Conservation (phyloP, 2,797 vertebrate genomes). For the Eospalax fontanierii region DNA sequence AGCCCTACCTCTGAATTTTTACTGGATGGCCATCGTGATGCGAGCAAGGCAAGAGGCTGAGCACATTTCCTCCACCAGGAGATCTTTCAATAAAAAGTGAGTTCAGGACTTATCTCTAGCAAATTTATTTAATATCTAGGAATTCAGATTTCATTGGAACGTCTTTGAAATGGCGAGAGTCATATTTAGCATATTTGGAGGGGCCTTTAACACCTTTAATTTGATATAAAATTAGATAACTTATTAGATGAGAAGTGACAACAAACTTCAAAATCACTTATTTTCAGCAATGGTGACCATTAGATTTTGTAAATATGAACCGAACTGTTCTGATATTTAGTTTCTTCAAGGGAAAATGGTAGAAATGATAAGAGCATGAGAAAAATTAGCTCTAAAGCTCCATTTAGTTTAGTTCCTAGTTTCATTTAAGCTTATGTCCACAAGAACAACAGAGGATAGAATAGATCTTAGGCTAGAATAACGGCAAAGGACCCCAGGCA, state of each 20-base stretch:
- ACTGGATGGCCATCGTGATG: neutral
- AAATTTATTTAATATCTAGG: neutral
- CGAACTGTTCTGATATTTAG: slow-evolving; percentile 18
- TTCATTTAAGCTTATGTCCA: slow-evolving; percentile 23
- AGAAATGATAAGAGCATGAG: slow-evolving; percentile 2
- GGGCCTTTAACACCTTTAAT: neutral
- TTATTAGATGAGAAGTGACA: neutral
- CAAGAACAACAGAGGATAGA: neutral
- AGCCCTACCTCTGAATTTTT: slow-evolving; percentile 11
- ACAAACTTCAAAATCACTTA: slow-evolving; percentile 26
- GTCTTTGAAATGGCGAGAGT: neutral
- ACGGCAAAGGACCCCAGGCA: neutral
- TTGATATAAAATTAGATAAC: slow-evolving; percentile 1
- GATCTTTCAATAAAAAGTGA: slow-evolving; percentile 24
- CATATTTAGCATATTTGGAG: slow-evolving; percentile 25
- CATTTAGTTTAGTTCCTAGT: neutral
- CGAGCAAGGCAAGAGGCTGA: neutral
- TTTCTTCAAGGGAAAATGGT: neutral
- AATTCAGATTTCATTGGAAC: neutral
- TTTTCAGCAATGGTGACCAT: neutral
- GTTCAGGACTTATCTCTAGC: slow-evolving; percentile 1
- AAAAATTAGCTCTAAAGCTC: slow-evolving; percentile 8
- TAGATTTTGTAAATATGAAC: neutral
- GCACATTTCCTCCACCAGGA: neutral
- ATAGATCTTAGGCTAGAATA: neutral